phyloP scores from a whole-genome alignment of 2,888 invertebrate genomes.

The Drosophila anomelani region DNA sequence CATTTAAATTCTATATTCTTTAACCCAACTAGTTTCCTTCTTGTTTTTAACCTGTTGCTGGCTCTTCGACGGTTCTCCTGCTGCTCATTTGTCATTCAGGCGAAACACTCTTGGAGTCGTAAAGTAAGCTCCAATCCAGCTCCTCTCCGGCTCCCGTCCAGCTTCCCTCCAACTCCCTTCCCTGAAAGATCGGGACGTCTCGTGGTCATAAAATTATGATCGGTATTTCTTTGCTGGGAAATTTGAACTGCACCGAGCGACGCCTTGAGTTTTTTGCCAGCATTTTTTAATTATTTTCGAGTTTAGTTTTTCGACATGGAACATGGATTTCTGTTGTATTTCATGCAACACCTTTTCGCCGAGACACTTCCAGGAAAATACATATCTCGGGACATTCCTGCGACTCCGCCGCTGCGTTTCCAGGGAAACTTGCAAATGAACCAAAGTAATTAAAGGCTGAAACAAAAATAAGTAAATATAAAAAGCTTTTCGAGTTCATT shows the following conservation, averaged over 20 bases:
- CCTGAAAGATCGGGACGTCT: slow-evolving; percentile 10
- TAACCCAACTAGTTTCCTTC: neutral
- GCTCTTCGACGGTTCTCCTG: slow-evolving; percentile 43
- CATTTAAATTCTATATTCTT: slow-evolving; percentile 1
- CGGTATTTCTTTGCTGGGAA: slow-evolving; percentile 67
- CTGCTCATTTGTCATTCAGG: slow-evolving; percentile 80
- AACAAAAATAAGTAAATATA: neutral
- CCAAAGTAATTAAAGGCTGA: slow-evolving; percentile 25
- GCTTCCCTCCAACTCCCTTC: neutral
- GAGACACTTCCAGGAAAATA: slow-evolving; percentile 44
- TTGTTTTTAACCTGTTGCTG: slow-evolving; percentile 7
- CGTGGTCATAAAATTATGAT: slow-evolving; percentile 74
- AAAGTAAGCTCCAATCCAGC: slow-evolving; percentile 56
- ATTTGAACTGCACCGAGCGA: slow-evolving; percentile 44
- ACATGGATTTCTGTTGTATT: slow-evolving; percentile 70
- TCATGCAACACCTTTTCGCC: slow-evolving; percentile 75
- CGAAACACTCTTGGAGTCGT: slow-evolving; percentile 74
- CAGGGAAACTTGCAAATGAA: slow-evolving; percentile 26
- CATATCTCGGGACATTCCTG: slow-evolving; percentile 63
- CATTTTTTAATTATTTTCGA: slow-evolving; percentile 61
- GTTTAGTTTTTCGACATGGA: slow-evolving; percentile 66
- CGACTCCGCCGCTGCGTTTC: slow-evolving; percentile 23
- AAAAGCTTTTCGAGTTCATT: slow-evolving; percentile 33
- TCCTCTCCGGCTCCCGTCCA: slow-evolving; percentile 1
- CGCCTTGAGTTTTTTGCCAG: slow-evolving; percentile 34